Base-by-base conservation (phyloP, 1,140 invertebrate genomes). In the Saccostrea cuccullata region DNA sequence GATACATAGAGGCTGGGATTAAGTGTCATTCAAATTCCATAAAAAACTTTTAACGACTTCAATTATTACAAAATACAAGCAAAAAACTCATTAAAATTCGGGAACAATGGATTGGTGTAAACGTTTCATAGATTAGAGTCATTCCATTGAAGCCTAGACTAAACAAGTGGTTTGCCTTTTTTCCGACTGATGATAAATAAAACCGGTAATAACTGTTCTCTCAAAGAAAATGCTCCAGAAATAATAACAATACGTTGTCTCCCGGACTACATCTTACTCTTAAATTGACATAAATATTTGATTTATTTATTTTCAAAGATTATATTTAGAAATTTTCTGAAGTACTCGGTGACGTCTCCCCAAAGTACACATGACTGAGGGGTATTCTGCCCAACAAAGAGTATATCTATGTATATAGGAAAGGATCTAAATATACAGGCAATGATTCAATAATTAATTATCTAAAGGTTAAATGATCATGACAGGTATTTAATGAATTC, bases 31-130 rank as follows among this genome's bases (percentile, higher is more conserved):
- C 26, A 77, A 30, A 30, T 30, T 36, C 9, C 70, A 15, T 13
- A 2, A 26, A 77, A 36, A 67, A 36, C 26, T 26, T 77, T 36
- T 77, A 77, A 77, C 23, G 70, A 15, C 13, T 30, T 23, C 30
- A 77, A 77, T 77, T 77, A 77, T 77, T 77, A 77, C 6, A 26
- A 13, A 77, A 77, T 77, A 77, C 23, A 77, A 77, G 70, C 70
- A 77, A 77, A 77, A 47, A 77, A 77, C 70, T 77, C 70, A 77
- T 77, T 77, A 77, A 64, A 77, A 77, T 77, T 30, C 15, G 70
- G 23, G 70, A 77, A 77, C 70, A 77, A 77, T 77, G 26, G 70
- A 77, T 15, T 77, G 23, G 4, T 77, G 15, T 36, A 77, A 77
- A 77, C 70, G 26, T 77, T 30, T 30, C 12, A 36, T 15, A 77